Evolutionary conservation across 2,888 invertebrate species (phyloP).

Genomic region (Yponomeuta sedellus): DNA sequence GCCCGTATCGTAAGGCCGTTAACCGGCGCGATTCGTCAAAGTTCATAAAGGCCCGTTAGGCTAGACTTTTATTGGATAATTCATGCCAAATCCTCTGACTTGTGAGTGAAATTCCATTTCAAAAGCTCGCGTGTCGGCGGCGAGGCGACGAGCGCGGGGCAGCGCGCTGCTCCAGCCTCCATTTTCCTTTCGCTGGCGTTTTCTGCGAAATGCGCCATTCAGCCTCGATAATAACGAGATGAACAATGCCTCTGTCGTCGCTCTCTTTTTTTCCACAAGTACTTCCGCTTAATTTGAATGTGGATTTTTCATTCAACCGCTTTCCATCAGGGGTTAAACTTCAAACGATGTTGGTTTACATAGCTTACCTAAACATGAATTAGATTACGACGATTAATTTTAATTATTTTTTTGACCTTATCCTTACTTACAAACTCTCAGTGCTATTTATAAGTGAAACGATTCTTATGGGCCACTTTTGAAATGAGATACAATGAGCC

Average conservation of each 20-base stretch:
- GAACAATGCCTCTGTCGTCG: conserved; percentile 29
- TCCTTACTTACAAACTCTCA: no score
- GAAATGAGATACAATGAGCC: no score
- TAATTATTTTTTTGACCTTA: no score
- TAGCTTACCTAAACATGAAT: no score
- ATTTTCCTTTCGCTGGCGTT: conserved; percentile 27
- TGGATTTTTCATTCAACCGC: conserved; percentile 10
- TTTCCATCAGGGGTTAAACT: background rate
- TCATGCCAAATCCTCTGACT: conserved; percentile 23
- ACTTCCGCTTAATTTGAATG: conserved; percentile 29
- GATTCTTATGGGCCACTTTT: no score
- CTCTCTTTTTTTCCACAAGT: conserved; percentile 23
- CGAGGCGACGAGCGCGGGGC: conserved; percentile 13
- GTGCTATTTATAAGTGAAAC: no score
- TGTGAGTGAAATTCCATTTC: conserved; percentile 21
- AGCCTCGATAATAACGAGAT: conserved; percentile 26
- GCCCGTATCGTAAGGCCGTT: background rate
- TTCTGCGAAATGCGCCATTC: conserved; percentile 24
- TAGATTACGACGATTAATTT: no score
- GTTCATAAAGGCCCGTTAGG: background rate
- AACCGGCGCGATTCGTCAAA: background rate
- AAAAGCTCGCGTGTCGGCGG: conserved; percentile 18
- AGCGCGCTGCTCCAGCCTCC: conserved; percentile 21
- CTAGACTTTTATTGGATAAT: conserved; percentile 21
- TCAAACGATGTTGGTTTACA: no score